Evolutionary conservation across 2,888 invertebrate genomes (phyloP).

Genomic region (Halictus ligatus): DNA sequence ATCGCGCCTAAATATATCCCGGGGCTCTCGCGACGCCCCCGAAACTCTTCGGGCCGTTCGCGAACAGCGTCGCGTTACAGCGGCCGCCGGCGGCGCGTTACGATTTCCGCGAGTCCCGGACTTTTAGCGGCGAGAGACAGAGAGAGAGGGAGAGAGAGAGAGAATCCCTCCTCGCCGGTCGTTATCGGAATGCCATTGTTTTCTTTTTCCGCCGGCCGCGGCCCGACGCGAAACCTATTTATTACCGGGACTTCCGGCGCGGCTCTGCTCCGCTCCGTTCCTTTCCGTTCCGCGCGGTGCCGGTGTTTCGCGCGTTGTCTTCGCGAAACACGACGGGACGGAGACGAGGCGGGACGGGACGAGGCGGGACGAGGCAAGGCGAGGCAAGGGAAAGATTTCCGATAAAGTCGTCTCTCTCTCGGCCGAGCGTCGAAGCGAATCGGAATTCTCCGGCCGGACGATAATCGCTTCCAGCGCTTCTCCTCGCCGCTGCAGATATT

Average conservation of each 20-base stretch:
- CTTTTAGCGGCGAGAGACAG: not conserved
- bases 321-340: not conserved
- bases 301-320: slow-evolving; percentile 19
- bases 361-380: not conserved
- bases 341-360: not conserved
- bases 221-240: not conserved
- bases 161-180: not conserved
- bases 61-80: not conserved
- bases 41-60: not conserved
- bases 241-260: slow-evolving; percentile 13
- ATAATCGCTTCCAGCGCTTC: slow-evolving; percentile 12
- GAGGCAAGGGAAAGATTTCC: slow-evolving; percentile 12
- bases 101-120: slow-evolving; percentile 4
- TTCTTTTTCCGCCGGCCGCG: slow-evolving; percentile 8
- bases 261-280: not conserved
- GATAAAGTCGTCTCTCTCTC: slow-evolving; percentile 11
- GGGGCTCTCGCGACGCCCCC: slow-evolving; percentile 11
- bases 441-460: slow-evolving; percentile 1
- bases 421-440: not conserved
- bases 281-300: not conserved
- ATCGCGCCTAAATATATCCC: slow-evolving; percentile 73
- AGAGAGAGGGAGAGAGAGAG: too few species aligned
- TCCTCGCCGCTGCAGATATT: slow-evolving; percentile 61
- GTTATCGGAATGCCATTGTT: slow-evolving; percentile 15
- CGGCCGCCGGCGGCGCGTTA: not conserved